Percentiles rank a stretch among this genome's conserved stretches.
Evolutionary conservation across 2,888 invertebrate genomes (phyloP).

Genomic region (Mimas tiliae): DNA sequence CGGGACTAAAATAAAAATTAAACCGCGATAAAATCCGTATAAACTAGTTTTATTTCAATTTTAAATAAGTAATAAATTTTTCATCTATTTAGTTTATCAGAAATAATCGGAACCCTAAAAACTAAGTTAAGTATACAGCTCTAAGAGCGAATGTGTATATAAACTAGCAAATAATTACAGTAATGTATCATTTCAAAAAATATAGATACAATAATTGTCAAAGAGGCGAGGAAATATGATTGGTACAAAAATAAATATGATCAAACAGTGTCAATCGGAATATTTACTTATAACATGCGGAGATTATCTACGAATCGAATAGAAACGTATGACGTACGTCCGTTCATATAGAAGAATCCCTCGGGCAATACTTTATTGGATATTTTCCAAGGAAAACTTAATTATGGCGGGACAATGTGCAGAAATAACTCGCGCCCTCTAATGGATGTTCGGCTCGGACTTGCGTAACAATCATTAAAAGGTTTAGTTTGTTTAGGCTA

Average conservation of each 20-base stretch:
- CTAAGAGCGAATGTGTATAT: too few species aligned
- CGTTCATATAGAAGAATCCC: slow-evolving; percentile 47
- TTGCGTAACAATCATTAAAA: slow-evolving; percentile 33
- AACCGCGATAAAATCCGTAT: too few species aligned
- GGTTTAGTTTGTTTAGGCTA: too few species aligned
- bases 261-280: slow-evolving; percentile 10
- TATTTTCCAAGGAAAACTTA: slow-evolving; percentile 68
- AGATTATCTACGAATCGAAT: slow-evolving; percentile 14
- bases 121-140: too few species aligned
- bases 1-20: too few species aligned
- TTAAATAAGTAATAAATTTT: too few species aligned
- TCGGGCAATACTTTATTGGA: slow-evolving; percentile 62
- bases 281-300: slow-evolving; percentile 7
- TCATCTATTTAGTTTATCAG: too few species aligned
- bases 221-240: slow-evolving; percentile 20
- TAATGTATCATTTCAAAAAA: background rate
- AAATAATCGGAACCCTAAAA: too few species aligned
- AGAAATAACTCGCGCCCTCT: slow-evolving; percentile 49
- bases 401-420: slow-evolving; percentile 62
- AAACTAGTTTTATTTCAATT: too few species aligned
- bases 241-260: slow-evolving; percentile 3
- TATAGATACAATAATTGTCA: background rate
- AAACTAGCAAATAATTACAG: too few species aligned
- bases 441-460: slow-evolving; percentile 50
- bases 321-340: slow-evolving; percentile 44